A percentile compares a stretch with the other conserved stretches of the same genome.
These are phyloP conservation scores for Anguilla pacifica DNA, from an alignment of 2,797 vertebrate genomes.

Conservation along the genomic window DNA sequence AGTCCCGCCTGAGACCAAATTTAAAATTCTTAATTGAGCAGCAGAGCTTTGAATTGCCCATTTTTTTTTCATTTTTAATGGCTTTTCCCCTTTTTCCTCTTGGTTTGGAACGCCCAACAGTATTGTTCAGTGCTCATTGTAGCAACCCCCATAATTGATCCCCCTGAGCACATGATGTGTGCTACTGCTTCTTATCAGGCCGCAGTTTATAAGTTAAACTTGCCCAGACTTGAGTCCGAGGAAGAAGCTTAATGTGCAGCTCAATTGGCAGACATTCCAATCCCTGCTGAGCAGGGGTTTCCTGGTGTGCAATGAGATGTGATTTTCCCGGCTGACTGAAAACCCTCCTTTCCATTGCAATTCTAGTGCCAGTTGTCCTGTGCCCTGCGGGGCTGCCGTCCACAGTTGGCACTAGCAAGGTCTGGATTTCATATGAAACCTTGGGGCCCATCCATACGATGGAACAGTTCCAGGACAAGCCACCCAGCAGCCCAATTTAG, in stretches of 20 bases:
- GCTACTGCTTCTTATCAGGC: neutral
- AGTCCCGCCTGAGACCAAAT: neutral
- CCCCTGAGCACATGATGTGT: neutral
- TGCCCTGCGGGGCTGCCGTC: no score
- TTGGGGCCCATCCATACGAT: no score
- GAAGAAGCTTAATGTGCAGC: neutral
- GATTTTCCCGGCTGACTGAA: neutral
- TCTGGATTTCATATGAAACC: no score
- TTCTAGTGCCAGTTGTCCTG: neutral
- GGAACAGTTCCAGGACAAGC: neutral
- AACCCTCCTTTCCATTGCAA: neutral
- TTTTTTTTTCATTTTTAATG: neutral
- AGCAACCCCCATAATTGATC: neutral
- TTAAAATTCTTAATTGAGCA: conserved; percentile 10
- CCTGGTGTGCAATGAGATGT: neutral
- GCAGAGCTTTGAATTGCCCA: neutral
- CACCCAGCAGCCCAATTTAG: neutral
- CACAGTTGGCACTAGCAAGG: no score
- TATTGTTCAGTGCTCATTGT: neutral
- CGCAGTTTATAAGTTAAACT: neutral
- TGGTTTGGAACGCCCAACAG: neutral
- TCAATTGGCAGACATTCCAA: neutral
- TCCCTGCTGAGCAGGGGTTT: neutral
- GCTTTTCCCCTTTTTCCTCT: neutral
- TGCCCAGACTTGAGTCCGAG: neutral